phyloP scores from a whole-genome alignment of 2,797 vertebrate genomes.

The Phylloscopus collybita region DNA sequence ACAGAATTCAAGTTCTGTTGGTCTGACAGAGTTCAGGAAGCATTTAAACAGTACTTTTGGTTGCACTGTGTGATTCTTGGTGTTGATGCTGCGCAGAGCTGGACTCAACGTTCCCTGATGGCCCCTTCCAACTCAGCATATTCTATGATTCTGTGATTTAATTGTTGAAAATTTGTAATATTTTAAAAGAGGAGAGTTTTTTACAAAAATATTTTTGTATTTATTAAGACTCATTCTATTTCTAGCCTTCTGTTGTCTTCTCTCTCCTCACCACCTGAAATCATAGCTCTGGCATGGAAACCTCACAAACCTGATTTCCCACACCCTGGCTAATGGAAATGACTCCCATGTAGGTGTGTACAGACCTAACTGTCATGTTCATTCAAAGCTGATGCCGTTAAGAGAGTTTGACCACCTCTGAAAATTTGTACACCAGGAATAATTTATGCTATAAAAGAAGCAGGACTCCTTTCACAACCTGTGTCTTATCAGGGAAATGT shows the following conservation, averaged over 20 bases:
- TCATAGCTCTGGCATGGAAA: neutral
- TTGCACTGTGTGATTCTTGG: rapidly evolving
- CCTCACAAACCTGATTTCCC: neutral
- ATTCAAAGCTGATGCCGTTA: neutral
- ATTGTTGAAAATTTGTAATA: neutral
- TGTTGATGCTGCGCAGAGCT: neutral
- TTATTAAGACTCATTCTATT: neutral
- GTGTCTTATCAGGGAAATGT: neutral
- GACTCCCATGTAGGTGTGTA: neutral
- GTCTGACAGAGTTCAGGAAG: neutral
- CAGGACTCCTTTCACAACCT: neutral
- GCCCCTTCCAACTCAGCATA: neutral
- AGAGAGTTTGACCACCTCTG: neutral
- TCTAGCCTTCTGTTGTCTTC: neutral
- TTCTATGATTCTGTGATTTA: neutral
- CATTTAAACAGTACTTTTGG: neutral
- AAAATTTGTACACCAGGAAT: neutral
- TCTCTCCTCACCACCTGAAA: neutral
- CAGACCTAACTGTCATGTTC: neutral
- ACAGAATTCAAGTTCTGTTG: neutral
- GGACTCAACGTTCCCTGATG: too few species aligned
- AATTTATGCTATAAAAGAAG: neutral
- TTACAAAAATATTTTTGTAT: neutral
- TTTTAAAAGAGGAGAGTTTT: neutral
- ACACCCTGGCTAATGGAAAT: neutral